phyloP scores from a whole-genome alignment of 2,888 invertebrate species.

The Cryptocheilus praepositus region DNA sequence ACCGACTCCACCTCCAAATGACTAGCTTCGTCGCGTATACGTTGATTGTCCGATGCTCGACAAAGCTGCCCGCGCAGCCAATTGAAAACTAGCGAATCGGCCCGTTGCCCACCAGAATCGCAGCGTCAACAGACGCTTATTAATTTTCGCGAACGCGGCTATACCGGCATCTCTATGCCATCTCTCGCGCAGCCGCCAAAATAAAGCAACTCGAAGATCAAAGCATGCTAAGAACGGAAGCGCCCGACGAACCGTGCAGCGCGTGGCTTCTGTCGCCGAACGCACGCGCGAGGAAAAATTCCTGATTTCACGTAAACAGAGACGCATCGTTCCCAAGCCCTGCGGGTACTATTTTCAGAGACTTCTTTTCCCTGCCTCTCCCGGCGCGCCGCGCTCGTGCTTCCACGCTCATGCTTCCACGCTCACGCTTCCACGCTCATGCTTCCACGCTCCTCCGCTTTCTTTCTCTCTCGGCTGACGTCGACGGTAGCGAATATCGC shows the following conservation, averaged over 20 bases:
- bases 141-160: constrained; percentile 28
- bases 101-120: no score
- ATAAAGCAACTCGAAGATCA: no score
- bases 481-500: constrained; percentile 57
- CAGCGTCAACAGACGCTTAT: not conserved
- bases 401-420: not conserved
- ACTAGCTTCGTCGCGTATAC: not conserved
- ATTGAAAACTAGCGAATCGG: no score
- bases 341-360: constrained; percentile 47
- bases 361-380: not conserved
- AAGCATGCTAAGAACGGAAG: no score
- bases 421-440: not conserved
- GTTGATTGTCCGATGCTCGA: no score
- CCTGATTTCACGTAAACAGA: constrained; percentile 43
- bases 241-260: no score
- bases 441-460: not conserved
- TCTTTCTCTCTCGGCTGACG: constrained; percentile 3
- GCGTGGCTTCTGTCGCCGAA: not conserved
- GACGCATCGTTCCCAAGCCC: constrained; percentile 21
- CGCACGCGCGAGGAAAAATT: constrained; percentile 18
- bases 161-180: not conserved
- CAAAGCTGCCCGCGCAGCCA: no score
- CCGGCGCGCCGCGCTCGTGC: no score
- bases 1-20: not conserved
- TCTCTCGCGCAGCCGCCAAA: no score